Evolutionary conservation across 2,888 invertebrate species (phyloP), one percentile per base, ranked within the genome.

Genomic region (Drosophila limbata): DNA sequence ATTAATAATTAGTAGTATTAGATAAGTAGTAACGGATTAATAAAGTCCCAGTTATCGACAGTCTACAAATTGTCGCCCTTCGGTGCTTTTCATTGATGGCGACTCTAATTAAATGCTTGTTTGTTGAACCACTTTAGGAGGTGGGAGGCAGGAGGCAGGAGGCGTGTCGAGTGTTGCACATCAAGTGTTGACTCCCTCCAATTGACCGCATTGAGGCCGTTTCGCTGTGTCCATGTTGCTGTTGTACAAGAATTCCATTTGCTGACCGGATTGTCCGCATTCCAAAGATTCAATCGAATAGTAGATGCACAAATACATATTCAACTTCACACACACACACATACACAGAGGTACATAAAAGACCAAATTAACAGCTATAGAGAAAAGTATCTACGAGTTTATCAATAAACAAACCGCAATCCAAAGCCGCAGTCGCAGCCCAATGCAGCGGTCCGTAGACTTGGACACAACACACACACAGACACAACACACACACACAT

Each of bases 251-350:
- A 89, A 90, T 89, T 87, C 88, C 89, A 90, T 87, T 87, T 82
- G 81, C 79, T 79, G 86, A 90, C 90, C 86, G 88, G 90, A 90
- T 91, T 91, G 89, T 89, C 90, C 91, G 89, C 90, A 90, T 90
- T 90, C 90, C 91, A 81, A 62, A 77, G 79, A 87, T 84, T 88
- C 82, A 81, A 89, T 85, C 87, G 85, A 81, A 83, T 80, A 75
- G 79, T 79, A 75, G 68, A 64, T 59, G 73, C 65, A 79, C 62
- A 60, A 33, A 79, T 50, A 69, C 63, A 69, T 39, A 60, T 33
- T 21, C 62, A 47, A 33, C 59, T 48, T 53, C 42, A 59, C 45
- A 64, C 44, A 48, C 48, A 19, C 53, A 67, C 44, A 56, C 40
- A 11, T 5, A 63, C 9, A 52, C 31, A 65, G 66, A 62, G 71